A percentile compares a stretch with the other conserved stretches of the same genome.
Conservation (phyloP, 2,797 vertebrate genomes). For the Myripristis murdjan region DNA sequence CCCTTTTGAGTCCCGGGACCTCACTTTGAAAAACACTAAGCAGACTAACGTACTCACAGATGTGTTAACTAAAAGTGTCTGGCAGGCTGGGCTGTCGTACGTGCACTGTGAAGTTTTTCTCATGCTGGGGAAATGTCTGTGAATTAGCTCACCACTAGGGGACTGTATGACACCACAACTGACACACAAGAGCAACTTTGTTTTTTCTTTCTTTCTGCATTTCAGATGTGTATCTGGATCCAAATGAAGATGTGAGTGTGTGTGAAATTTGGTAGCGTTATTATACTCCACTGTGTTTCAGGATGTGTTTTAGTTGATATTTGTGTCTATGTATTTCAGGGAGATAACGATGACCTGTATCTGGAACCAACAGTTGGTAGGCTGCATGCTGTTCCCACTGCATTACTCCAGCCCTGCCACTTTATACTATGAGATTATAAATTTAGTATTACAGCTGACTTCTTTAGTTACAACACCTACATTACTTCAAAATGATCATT, state of each 20-base stretch:
- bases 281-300: neutral
- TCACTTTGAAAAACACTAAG: neutral
- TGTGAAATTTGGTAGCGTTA: neutral
- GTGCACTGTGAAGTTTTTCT: too few relatives aligned
- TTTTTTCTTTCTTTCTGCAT: slow-evolving; percentile 29
- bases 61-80: neutral
- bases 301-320: neutral
- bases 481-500: neutral
- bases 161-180: slow-evolving; percentile 1
- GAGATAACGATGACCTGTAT: slow-evolving; percentile 80
- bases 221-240: slow-evolving; percentile 88
- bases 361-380: slow-evolving; percentile 81
- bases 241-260: slow-evolving; percentile 82
- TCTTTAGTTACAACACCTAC: too few relatives aligned
- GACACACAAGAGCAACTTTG: neutral
- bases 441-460: neutral
- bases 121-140: neutral
- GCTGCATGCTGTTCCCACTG: neutral
- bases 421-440: too few relatives aligned
- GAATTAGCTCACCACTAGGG: slow-evolving; percentile 13
- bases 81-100: neutral
- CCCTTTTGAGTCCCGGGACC: too few relatives aligned
- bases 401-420: neutral
- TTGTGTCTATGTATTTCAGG: slow-evolving; percentile 67
- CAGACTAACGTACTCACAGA: neutral